Conservation (phyloP, 2,113 vertebrate genomes). For the Circaetus cinerascens region DNA sequence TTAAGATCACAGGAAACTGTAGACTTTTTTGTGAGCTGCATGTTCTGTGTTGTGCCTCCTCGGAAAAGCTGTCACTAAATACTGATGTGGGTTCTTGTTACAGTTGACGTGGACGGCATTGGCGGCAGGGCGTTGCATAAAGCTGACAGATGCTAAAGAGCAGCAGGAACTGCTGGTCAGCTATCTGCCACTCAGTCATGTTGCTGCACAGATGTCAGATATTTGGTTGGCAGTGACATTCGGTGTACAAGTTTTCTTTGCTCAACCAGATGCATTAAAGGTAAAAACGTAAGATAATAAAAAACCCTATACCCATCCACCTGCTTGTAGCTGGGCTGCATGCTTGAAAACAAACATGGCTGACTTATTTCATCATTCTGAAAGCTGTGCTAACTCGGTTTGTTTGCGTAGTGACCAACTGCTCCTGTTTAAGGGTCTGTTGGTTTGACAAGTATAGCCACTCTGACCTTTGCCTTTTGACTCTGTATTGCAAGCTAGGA, state of each 20-base stretch:
- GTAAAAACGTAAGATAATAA: constrained; percentile 58
- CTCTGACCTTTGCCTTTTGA: background rate
- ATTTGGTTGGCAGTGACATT: constrained; percentile 84
- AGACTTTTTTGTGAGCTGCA: background rate
- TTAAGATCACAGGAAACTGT: rapidly evolving
- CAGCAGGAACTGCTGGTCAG: constrained; percentile 86
- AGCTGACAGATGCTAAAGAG: background rate
- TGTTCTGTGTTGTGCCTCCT: background rate
- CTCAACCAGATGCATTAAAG: constrained; percentile 89
- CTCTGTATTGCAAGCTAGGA: background rate
- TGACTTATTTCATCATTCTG: background rate
- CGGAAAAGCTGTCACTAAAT: rapidly evolving
- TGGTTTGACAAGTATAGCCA: background rate
- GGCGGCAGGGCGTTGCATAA: background rate
- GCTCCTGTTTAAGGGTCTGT: background rate
- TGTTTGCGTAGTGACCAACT: background rate
- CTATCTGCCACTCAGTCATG: constrained; percentile 94
- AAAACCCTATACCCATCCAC: background rate
- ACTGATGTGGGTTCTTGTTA: background rate
- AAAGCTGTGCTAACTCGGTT: background rate
- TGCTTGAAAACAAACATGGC: background rate
- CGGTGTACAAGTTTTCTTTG: constrained; percentile 81
- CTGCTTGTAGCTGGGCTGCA: background rate
- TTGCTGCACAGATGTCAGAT: constrained; percentile 90
- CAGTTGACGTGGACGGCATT: constrained; percentile 87